These are phyloP conservation scores for Trichogramma pretiosum DNA, from an alignment of 1,140 invertebrate species.

Conservation along the genomic window DNA sequence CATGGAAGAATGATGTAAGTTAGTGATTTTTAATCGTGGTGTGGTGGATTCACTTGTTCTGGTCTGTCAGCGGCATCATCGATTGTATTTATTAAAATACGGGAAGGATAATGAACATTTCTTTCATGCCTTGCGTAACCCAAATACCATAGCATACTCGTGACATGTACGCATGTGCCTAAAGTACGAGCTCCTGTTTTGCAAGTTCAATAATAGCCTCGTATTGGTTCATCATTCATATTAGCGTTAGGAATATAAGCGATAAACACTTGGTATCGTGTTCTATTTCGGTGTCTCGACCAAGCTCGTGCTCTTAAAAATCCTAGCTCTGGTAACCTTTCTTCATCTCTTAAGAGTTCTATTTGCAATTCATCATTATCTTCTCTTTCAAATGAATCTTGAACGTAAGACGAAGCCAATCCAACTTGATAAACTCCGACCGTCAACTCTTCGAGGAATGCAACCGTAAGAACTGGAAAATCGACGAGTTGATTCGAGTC, in stretches of 20 bases:
- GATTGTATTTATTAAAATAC: background rate
- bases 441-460: background rate
- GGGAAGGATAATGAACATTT: background rate
- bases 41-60: no score
- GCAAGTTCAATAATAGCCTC: background rate
- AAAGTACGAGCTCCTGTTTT: background rate
- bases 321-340: background rate
- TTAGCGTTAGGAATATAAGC: background rate
- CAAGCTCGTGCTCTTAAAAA: background rate
- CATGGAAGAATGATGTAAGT: no score
- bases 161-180: background rate
- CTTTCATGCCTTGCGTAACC: background rate
- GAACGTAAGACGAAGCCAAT: background rate
- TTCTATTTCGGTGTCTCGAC: background rate
- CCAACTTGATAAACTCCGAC: constrained; percentile 8
- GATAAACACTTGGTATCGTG: background rate
- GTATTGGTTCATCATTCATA: background rate
- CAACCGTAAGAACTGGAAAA: constrained; percentile 3
- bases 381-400: background rate
- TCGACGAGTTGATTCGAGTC: background rate
- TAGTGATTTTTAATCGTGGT: no score
- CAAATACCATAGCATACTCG: background rate
- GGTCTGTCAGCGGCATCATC: background rate
- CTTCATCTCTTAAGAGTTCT: background rate
- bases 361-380: background rate